Base-by-base conservation (phyloP, 2,113 vertebrate genomes). In the Zeus faber region DNA sequence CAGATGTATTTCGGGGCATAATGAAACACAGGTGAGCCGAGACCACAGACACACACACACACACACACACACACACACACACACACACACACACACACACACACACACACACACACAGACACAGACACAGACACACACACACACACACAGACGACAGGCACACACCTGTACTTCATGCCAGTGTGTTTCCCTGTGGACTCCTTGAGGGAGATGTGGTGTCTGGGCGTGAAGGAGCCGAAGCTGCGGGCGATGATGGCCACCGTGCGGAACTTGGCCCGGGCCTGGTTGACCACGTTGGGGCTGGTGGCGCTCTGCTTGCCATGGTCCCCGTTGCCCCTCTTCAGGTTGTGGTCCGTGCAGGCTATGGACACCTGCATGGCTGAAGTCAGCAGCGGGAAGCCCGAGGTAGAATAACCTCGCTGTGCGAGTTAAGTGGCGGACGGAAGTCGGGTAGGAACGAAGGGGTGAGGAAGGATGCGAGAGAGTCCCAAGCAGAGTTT, bases 161-260 rank as follows among this genome's bases (percentile, higher is more conserved):
- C 94, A 77, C 93, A 98, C 97, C 97, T 95, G 88, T 99, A 99
- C 88, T 99, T 99, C 97, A 99, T 99, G 82, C 97, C 97, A 25
- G 97, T 99, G 89, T 93, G 95, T 81, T 98, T 99, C 16, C 95
- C 96, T 0, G 97, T 99, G 51, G 97, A 99, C 89, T 99, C 97
- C 77, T 99, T 99, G 75, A 99, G 91, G 1, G 97, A 99, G 84
- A 99, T 99, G 86, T 97, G 97, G 6, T 95, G 90, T 67, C 95
- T 91, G 0, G 97, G 97, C 1, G 94, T 93, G 70, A 99, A 98
- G 14, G 94, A 94, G 62, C 97, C 97, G 58, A 99, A 77, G 81
- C 97, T 99, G 79, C 97, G 92, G 5, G 97, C 96, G 6, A 99
- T 99, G 85, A 99, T 96, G 40, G 97, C 97, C 81, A 99, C 97